Base-by-base conservation (phyloP, 2,797 vertebrate genomes). In the Pangasius mekongensis region DNA sequence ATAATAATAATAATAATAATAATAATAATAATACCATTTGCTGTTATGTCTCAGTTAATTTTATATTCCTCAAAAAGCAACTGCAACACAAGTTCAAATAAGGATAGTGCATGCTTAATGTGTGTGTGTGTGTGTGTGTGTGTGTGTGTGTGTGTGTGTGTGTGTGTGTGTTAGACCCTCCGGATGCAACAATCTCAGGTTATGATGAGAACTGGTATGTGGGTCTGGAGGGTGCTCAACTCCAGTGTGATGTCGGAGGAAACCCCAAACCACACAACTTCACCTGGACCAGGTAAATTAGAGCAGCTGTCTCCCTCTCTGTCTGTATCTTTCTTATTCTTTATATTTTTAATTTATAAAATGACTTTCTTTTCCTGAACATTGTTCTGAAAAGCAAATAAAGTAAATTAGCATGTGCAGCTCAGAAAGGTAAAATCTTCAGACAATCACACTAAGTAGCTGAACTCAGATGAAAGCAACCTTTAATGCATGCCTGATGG, bases 241-340 rank as follows among this genome's bases (percentile, higher is more conserved):
- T 99, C 81, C 96, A 93, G 43, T 99, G 98, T 84, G 87, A 94
- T 60, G 96, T 95, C 2, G 95, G 95, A 76, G 98, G 98, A 88
- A 98, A 98, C 92, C 98, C 98, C 0, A 94, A 95, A 92, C 96
- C 96, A 0, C 95, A 97, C 7, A 93, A 83, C 0, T 97, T 96
- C 94, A 97, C 95, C 91, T 99, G 98, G 98, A 95, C 92, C 49
- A 96, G 98, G 98, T 98, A 95, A 91, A 91, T 36, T 22, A 86
- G 3, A 6, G 9, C 18, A n/a, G 11, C 39, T 20, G 11, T 27
- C 49, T 91, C 91, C 10, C 5, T 76, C 33, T 92, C 92, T 92
- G 85, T 64, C 60, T 62, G 14, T 58, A 47, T 81, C 27, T 47
- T 69, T 6, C 13, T 74, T 13, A 16, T 71, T 33, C 3, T 22